Conservation (phyloP, 2,888 invertebrate species). For the Branchellion lobata region DNA sequence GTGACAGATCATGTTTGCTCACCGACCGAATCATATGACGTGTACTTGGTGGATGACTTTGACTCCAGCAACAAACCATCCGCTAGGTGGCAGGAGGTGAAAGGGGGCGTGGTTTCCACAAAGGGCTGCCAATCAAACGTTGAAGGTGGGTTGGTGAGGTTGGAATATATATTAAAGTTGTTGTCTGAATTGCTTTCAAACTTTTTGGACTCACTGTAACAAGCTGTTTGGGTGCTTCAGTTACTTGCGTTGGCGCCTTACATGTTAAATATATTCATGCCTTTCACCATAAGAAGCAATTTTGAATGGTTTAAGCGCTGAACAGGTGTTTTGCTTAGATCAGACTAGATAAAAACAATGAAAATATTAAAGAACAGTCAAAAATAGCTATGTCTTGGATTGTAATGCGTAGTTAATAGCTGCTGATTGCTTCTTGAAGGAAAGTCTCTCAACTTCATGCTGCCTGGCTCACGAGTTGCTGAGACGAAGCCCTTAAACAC, state of each 20-base stretch:
- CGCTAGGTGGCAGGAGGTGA: conserved; percentile 56
- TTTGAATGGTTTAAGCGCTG: too few relatives aligned
- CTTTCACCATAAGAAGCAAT: too few relatives aligned
- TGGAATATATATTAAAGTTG: too few relatives aligned
- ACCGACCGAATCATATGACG: not conserved
- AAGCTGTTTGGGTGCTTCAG: too few relatives aligned
- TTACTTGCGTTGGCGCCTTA: too few relatives aligned
- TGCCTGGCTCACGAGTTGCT: conserved; percentile 59
- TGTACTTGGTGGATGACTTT: conserved; percentile 60
- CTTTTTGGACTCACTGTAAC: too few relatives aligned
- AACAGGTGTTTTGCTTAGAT: too few relatives aligned
- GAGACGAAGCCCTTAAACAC: conserved; percentile 60
- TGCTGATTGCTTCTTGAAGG: too few relatives aligned
- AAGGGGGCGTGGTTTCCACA: conserved; percentile 59
- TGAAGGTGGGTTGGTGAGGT: not conserved
- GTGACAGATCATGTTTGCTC: not conserved
- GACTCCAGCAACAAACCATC: conserved; percentile 58
- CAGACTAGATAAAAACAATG: not conserved
- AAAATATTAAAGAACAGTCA: not conserved
- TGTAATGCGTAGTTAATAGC: too few relatives aligned
- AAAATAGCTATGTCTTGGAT: too few relatives aligned
- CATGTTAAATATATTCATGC: too few relatives aligned
- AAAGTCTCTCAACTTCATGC: conserved; percentile 60
- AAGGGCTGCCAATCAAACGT: conserved; percentile 55
- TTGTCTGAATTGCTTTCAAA: too few relatives aligned